Evolutionary conservation across 2,797 vertebrate species (phyloP).

Genomic region (Microtus agrestis): DNA sequence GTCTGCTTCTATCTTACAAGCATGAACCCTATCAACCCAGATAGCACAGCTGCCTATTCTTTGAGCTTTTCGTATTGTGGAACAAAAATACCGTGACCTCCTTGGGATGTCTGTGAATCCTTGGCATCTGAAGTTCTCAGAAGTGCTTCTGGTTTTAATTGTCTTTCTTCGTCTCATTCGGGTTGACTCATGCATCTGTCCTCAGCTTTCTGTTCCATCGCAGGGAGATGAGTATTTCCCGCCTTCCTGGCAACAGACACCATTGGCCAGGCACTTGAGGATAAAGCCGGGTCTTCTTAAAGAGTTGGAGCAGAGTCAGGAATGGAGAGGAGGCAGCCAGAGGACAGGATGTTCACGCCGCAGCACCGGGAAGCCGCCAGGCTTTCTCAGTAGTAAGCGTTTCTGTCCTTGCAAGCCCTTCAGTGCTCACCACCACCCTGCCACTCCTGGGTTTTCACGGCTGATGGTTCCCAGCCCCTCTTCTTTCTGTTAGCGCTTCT

Average conservation of each 20-base stretch:
- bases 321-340: neutral
- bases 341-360: neutral
- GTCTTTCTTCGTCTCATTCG: neutral
- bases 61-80: neutral
- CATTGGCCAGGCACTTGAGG: neutral
- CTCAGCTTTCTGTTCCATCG: conserved; percentile 44
- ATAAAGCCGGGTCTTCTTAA: neutral
- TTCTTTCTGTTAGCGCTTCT: neutral
- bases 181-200: conserved; percentile 33
- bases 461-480: neutral
- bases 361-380: neutral
- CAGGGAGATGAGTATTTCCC: conserved; percentile 8
- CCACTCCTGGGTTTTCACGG: neutral
- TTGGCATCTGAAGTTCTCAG: conserved; percentile 1
- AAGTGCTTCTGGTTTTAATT: conserved; percentile 57
- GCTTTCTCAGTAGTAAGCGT: conserved; percentile 1
- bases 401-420: neutral
- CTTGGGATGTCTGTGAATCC: conserved; percentile 28
- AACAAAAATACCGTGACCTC: neutral
- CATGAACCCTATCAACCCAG: neutral
- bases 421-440: neutral
- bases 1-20: neutral
- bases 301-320: neutral
- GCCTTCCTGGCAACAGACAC: neutral
- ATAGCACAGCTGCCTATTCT: neutral